Percentiles rank a stretch among this genome's conserved stretches.
Conservation (phyloP, 2,888 invertebrate genomes). For the Leptothorax acervorum region DNA sequence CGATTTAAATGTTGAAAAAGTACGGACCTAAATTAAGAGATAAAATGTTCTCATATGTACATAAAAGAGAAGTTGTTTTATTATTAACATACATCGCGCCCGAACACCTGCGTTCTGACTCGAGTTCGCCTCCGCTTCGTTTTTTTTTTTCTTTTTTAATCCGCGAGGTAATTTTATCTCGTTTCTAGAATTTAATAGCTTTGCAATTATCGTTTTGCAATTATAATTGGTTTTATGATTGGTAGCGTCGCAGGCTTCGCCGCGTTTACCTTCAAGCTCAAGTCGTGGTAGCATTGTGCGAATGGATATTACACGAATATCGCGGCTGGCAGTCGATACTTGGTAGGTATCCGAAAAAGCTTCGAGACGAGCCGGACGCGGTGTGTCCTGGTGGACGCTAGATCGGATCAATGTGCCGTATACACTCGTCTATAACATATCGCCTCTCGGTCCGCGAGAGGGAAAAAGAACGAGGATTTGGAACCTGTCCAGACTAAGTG, state of each 20-base stretch:
- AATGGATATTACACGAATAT: constrained; percentile 26
- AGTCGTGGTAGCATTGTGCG: not conserved
- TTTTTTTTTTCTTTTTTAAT: constrained; percentile 5
- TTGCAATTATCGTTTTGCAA: not conserved
- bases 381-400: constrained; percentile 64
- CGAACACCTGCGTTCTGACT: constrained; percentile 1
- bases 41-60: constrained; percentile 23
- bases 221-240: not conserved
- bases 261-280: not conserved
- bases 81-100: constrained; percentile 8
- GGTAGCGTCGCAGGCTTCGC: not conserved
- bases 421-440: constrained; percentile 55
- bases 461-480: constrained; percentile 71
- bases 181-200: not conserved
- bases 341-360: constrained; percentile 52
- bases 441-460: constrained; percentile 39
- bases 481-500: constrained; percentile 70
- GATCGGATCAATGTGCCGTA: constrained; percentile 74
- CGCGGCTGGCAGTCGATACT: constrained; percentile 58
- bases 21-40: constrained; percentile 16
- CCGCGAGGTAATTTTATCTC: not conserved
- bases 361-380: constrained; percentile 60
- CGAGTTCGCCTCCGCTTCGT: not conserved
- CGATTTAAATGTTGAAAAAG: constrained; percentile 14
- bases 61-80: constrained; percentile 11